Evolutionary conservation across 2,888 invertebrate species (phyloP), one percentile per base, ranked within the genome.

Genomic region (Dicycla oo): DNA sequence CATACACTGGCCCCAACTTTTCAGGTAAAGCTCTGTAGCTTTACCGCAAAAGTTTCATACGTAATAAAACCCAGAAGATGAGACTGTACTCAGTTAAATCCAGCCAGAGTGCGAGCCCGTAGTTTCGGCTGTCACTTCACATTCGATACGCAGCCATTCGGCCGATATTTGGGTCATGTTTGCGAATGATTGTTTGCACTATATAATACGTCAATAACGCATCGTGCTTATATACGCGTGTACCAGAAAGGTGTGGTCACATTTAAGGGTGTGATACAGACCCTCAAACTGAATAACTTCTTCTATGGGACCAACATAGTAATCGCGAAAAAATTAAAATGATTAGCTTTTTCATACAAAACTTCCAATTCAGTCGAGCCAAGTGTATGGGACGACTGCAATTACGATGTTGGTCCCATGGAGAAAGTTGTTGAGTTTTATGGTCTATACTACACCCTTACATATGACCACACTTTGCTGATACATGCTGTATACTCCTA

Each of bases 101-200:
- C 34, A 26, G 34, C 6, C 49, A 13, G 20, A 70, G 57, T 43
- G 43, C 15, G 2, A 40, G 47, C 13, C 23, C 38, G 10, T 49
- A 49, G 6, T 57, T 64, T 57, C 20, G 18, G 13, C 10, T 43
- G 30, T 47, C 45, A 40, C 20, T 49, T 43, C 20, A 26, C 38
- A 64, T 20, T 34, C 56, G 18, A 74, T 34, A 34, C 34, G 23
- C 13, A 13, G 61, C 34, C 30, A 43, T 43, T 20, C 3, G 49
- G 20, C 18, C 56, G n/a, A 43, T 43, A 75, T 56, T 18, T 75
- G 23, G 75, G 34, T 75, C 51, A 76, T 34, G 23, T 61, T 11
- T 56, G 60, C n/a, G 23, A 76, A 34, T 61, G n/a, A 30, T 43
- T 60, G 15, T 77, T 54, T 54, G 26, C 53, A 61, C n/a, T 38